Evolutionary conservation across 2,113 vertebrate genomes (phyloP).

Genomic region (Orycteropus afer): DNA sequence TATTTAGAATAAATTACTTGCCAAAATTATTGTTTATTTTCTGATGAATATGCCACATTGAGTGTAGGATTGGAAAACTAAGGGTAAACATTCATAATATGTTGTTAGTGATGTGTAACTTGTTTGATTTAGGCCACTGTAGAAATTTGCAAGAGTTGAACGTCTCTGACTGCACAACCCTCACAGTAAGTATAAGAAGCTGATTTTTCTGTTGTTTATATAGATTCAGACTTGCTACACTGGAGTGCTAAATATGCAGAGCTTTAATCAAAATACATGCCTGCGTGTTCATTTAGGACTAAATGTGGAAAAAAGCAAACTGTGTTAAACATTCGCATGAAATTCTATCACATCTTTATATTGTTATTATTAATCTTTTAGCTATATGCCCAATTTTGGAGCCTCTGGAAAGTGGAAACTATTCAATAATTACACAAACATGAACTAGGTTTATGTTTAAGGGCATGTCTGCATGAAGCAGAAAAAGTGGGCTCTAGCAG

Average conservation of each 20-base stretch:
- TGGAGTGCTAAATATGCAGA: slow-evolving; percentile 28
- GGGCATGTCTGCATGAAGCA: not conserved
- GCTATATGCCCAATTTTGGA: not conserved
- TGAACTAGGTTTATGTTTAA: slow-evolving; percentile 40
- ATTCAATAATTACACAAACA: slow-evolving; percentile 45
- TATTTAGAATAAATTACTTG: slow-evolving; percentile 55
- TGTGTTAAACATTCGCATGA: slow-evolving; percentile 54
- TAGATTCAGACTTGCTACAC: not conserved
- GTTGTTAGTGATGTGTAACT: slow-evolving; percentile 60
- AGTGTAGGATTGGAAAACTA: slow-evolving; percentile 40
- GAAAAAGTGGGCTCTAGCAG: not conserved
- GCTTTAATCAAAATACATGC: slow-evolving; percentile 40
- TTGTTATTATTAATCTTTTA: slow-evolving; percentile 21
- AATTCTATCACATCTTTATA: not conserved
- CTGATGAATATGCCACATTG: slow-evolving; percentile 59
- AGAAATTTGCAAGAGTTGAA: slow-evolving; percentile 91
- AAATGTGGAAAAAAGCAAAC: slow-evolving; percentile 45
- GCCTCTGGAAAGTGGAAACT: slow-evolving; percentile 30
- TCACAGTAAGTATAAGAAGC: slow-evolving; percentile 87
- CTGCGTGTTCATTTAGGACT: slow-evolving; percentile 39
- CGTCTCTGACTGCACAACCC: slow-evolving; percentile 87
- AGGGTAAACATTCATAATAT: slow-evolving; percentile 44
- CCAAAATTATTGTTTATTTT: slow-evolving; percentile 60
- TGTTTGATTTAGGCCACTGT: slow-evolving; percentile 82
- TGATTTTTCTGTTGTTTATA: slow-evolving; percentile 40